A percentile compares a stretch with the other conserved stretches of the same genome.
These are phyloP conservation scores for Chlorops oryzae DNA, from an alignment of 1,140 invertebrate species.

Conservation along the genomic window DNA sequence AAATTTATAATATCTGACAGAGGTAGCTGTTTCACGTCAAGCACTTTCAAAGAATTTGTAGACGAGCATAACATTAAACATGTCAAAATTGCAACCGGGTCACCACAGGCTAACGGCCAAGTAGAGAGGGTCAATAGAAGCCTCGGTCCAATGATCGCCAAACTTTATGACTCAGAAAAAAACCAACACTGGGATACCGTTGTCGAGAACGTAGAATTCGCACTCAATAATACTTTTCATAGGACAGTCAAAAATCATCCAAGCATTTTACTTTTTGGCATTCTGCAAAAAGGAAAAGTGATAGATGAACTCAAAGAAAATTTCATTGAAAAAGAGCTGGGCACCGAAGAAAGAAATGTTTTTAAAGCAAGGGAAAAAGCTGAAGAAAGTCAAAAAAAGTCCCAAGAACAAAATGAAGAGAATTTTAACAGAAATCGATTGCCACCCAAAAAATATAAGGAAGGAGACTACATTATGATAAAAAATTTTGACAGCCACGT, in stretches of 20 bases:
- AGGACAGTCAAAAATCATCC: constrained; percentile 17
- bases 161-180: constrained; percentile 3
- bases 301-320: not conserved
- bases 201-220: constrained; percentile 21
- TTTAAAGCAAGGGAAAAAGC: not conserved
- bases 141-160: constrained; percentile 15
- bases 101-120: constrained; percentile 20
- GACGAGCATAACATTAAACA: constrained; percentile 15
- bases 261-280: constrained; percentile 16
- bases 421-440: constrained; percentile 7
- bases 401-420: not conserved
- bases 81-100: constrained; percentile 14
- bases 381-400: not conserved
- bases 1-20: constrained; percentile 24
- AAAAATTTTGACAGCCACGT: constrained; percentile 8
- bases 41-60: constrained; percentile 21
- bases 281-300: not conserved
- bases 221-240: constrained; percentile 24
- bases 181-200: constrained; percentile 15
- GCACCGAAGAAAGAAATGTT: not conserved
- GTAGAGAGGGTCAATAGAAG: constrained; percentile 19
- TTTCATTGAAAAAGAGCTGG: not conserved
- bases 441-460: constrained; percentile 2
- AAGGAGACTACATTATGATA: constrained; percentile 22
- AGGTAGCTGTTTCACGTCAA: constrained; percentile 26